A percentile compares a stretch with the other conserved stretches of the same genome.
phyloP scores from a whole-genome alignment of 2,113 vertebrate genomes.

The Meles meles region DNA sequence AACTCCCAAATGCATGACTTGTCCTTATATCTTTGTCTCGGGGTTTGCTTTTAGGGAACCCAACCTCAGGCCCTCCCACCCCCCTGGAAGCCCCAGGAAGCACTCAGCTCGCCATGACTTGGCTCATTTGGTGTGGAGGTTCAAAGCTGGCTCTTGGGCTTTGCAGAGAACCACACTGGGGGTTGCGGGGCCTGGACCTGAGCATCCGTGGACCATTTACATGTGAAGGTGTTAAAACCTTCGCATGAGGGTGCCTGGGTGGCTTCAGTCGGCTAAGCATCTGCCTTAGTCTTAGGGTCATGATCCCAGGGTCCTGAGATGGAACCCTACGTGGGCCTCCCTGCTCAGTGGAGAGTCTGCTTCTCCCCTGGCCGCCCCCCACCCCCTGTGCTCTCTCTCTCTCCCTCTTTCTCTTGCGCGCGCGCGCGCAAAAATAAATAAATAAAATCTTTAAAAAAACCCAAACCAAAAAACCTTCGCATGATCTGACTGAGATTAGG shows the following conservation, averaged over 20 bases:
- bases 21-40: not conserved
- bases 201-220: not conserved
- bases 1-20: not conserved
- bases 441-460: not conserved
- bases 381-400: too few species aligned
- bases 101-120: not conserved
- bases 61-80: not conserved
- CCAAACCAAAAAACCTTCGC: too few species aligned
- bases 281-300: not conserved
- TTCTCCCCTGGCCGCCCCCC: not conserved
- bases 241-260: too few species aligned
- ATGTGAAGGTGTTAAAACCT: not conserved
- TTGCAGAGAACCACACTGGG: not conserved
- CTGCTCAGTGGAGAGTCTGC: not conserved
- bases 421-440: too few species aligned
- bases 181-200: not conserved
- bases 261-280: not conserved
- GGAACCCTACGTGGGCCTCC: not conserved
- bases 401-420: too few species aligned
- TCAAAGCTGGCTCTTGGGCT: not conserved
- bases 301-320: not conserved
- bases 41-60: not conserved
- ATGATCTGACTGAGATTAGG: not conserved
- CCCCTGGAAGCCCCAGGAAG: rapidly evolving
- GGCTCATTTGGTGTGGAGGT: not conserved